Evolutionary conservation across 92 coral and sea anemone species (phyloP).

Genomic region (Zoanthus solanderi): DNA sequence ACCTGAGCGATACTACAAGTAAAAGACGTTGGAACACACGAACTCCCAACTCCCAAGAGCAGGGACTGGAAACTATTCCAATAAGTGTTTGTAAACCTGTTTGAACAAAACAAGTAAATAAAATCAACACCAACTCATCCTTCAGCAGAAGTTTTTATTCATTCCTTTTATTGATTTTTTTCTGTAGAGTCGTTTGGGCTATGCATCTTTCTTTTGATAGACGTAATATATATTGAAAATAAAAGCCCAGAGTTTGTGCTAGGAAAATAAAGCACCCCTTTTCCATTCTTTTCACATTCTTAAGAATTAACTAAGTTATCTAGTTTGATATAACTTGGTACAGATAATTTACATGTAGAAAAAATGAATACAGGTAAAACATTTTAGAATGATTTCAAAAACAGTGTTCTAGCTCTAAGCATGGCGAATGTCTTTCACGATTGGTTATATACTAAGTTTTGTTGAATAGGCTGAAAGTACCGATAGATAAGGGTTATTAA

Average conservation of each 20-base stretch:
- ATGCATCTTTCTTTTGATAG: slow-evolving; percentile 24
- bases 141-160: neutral
- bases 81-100: no score
- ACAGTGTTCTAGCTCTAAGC: no score
- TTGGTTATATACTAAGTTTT: no score
- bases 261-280: slow-evolving; percentile 41
- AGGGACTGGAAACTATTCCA: no score
- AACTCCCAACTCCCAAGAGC: no score
- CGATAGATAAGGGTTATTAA: no score
- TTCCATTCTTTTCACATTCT: slow-evolving; percentile 1
- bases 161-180: slow-evolving; percentile 5
- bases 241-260: slow-evolving; percentile 47
- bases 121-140: neutral
- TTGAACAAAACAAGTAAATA: neutral
- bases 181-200: slow-evolving; percentile 37
- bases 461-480: no score
- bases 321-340: neutral
- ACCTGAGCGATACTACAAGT: neutral
- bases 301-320: neutral
- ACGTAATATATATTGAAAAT: slow-evolving; percentile 37
- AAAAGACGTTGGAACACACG: no score
- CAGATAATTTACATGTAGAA: no score
- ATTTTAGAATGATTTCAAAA: no score
- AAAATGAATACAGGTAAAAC: no score
- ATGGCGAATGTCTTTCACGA: no score